Base-by-base conservation (phyloP, 2,797 vertebrate genomes). In the Geotrypetes seraphini region DNA sequence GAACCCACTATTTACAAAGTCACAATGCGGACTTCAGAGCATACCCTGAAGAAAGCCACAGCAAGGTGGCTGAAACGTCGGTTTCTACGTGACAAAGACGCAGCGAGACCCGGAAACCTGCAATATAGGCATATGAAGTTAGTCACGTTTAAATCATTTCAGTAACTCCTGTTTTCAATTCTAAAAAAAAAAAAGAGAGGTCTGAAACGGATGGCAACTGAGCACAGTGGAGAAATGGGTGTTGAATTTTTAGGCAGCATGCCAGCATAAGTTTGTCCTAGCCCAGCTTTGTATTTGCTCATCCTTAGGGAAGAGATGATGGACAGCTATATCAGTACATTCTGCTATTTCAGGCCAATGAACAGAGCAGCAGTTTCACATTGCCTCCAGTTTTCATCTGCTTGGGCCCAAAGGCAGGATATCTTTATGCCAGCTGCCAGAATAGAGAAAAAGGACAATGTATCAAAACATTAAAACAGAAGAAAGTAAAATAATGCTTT, bases 151-250 rank as follows among this genome's bases (percentile, higher is more conserved):
- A n/a, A n/a, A n/a, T n/a, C n/a, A n/a, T n/a, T 18, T 4, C 4
- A 5, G 16, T 10, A 21, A 5, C 6, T 16, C 25, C 21, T 5
- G 27, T 27, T 36, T 7, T 20, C 19, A 16, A 5, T 22, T 27
- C 27, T 5, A 7, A 12, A 12, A 3, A 26, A 7, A 19, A 8
- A n/a, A n/a, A n/a, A 6, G 5, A 9, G n/a, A n/a, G 10, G 8
- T 12, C n/a, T 15, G 3, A 11, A 59, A 53, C 36, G 25, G 53
- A 25, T 58, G 17, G n/a, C n/a, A 24, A 31, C 12, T 25, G 11
- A 17, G 13, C 41, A 33, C 32, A 12, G 26, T 51, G 20, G 57
- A 50, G 36, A 64, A 49, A 15, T 12, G 22, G 35, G 32, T 61
- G 41, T 61, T 46, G 51, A 29, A 36, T 50, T 38, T n/a, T 31